Evolutionary conservation across 2,113 vertebrate species (phyloP).

Genomic region (Salvelinus namaycush): DNA sequence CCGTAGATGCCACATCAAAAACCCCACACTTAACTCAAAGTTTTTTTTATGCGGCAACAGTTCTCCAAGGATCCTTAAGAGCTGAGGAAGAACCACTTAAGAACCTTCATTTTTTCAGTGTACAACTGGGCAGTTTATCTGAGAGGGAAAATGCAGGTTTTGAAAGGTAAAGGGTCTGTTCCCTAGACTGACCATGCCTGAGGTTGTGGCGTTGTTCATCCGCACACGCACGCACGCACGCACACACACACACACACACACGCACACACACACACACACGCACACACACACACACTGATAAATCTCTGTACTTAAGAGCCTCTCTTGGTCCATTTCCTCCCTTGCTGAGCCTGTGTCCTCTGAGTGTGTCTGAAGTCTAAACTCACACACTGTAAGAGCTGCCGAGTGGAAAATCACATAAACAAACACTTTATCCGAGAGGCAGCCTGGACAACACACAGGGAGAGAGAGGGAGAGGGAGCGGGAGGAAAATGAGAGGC

Average conservation of each 20-base stretch:
- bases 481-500: background rate
- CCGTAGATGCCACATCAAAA: too few species aligned
- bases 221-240: too few species aligned
- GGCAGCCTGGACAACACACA: slow-evolving; percentile 43
- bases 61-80: too few species aligned
- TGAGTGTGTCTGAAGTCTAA: slow-evolving; percentile 64
- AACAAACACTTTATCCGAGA: slow-evolving; percentile 71
- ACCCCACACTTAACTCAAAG: too few species aligned
- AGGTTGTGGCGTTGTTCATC: background rate
- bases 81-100: too few species aligned
- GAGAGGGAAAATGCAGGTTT: background rate
- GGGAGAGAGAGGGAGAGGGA: background rate
- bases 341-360: slow-evolving; percentile 59
- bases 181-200: background rate
- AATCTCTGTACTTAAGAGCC: background rate
- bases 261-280: background rate
- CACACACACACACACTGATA: slow-evolving; percentile 15
- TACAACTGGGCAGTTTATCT: background rate
- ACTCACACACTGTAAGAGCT: slow-evolving; percentile 56
- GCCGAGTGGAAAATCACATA: slow-evolving; percentile 71
- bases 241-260: background rate
- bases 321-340: slow-evolving; percentile 9
- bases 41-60: too few species aligned
- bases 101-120: too few species aligned
- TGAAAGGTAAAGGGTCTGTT: background rate